Evolutionary conservation across 2,888 invertebrate genomes (phyloP).

Genomic region (Cyrtodaria siliqua): DNA sequence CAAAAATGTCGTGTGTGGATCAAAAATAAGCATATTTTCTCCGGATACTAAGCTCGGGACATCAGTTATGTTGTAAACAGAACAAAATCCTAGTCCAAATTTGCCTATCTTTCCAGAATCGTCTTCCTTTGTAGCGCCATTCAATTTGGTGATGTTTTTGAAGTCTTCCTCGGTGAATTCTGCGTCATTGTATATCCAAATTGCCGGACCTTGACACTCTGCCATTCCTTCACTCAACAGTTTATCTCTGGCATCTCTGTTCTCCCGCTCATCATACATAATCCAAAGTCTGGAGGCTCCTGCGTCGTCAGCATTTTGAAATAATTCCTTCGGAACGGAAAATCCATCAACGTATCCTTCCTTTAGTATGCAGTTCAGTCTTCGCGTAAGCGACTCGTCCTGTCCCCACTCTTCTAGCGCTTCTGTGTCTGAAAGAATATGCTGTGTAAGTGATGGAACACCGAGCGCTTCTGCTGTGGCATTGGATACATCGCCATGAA

Average conservation of each 20-base stretch:
- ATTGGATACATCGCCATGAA: conserved; percentile 71
- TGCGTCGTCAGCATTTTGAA: conserved; percentile 83
- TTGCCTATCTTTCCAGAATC: conserved; percentile 80
- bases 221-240: conserved; percentile 78
- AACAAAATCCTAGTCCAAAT: conserved; percentile 84
- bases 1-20: conserved; percentile 80
- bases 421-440: conserved; percentile 68
- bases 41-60: conserved; percentile 83
- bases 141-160: conserved; percentile 80
- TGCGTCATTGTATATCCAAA: conserved; percentile 83
- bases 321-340: conserved; percentile 78
- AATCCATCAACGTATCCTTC: conserved; percentile 81
- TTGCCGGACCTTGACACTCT: conserved; percentile 82
- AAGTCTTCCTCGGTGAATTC: conserved; percentile 82
- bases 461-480: conserved; percentile 73
- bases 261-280: conserved; percentile 80
- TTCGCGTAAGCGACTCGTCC: conserved; percentile 74
- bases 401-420: conserved; percentile 75
- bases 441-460: conserved; percentile 72
- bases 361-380: conserved; percentile 72
- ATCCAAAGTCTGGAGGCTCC: conserved; percentile 71
- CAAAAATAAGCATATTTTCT: conserved; percentile 81
- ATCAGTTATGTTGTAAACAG: conserved; percentile 84
- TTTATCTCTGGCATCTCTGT: conserved; percentile 65
- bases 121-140: conserved; percentile 80